Evolutionary conservation across 2,888 invertebrate genomes (phyloP), one percentile per base, ranked within the genome.

Genomic region (Gastrophysa polygoni): DNA sequence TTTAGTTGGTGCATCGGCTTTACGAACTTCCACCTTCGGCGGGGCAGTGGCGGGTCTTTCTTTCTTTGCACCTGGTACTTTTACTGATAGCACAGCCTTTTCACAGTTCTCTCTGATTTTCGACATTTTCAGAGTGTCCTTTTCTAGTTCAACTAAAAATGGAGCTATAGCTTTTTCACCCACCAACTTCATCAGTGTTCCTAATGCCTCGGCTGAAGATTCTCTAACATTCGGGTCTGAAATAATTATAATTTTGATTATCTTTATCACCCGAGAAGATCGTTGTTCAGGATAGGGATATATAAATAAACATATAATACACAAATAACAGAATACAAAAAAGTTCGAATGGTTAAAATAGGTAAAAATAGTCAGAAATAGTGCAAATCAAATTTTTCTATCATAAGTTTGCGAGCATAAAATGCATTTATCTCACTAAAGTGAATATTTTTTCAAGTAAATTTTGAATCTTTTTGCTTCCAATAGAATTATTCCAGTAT

Each of bases 41-140:
- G 85, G 78, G 0, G 87, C 83, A 0, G 84, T 83, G 0, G 85
- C 81, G 50, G 84, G 85, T 0, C 86, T 79, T 64, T 88, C 86
- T 11, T 85, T 85, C 73, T 91, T 91, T 71, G 88, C 87, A 0
- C 84, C 83, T 0, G 87, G 80, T 11, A 88, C 82, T 81, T 92
- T 93, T 2, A 92, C 89, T 68, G 88, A 85, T 60, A 95, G 91
- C 54, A 94, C 93, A 32, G 96, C 96, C 82, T 96, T 97, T 54
- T 98, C 96, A 71, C 91, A 91, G 75, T 88, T 93, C 79, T 98
- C 98, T 80, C 95, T 95, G 49, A 98, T 91, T 84, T 97, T 98
- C 48, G 89, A 87, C 87, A 96, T 91, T 82, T 98, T 98, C 28
- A 96, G 82, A 44, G 88, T 87, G 78, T 99, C 98, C 0, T 89